These are phyloP conservation scores for Sula dactylatra DNA, from an alignment of 2,113 vertebrate genomes.

Conservation along the genomic window DNA sequence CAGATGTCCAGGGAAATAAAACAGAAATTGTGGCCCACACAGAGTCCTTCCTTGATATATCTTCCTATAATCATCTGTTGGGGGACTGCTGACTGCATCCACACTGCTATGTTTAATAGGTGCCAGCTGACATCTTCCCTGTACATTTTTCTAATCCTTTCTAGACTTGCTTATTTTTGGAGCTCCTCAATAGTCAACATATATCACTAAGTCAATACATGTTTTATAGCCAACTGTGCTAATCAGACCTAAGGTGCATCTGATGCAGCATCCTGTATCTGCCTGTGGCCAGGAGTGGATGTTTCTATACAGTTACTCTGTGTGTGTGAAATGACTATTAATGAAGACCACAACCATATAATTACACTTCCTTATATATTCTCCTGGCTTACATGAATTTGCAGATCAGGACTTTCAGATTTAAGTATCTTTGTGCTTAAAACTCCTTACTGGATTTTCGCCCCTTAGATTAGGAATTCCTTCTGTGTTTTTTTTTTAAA, in stretches of 20 bases:
- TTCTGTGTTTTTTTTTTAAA: not conserved
- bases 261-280: not conserved
- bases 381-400: not conserved
- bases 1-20: not conserved
- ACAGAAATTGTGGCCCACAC: not conserved
- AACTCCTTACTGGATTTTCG: not conserved
- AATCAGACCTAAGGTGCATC: not conserved
- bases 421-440: not conserved
- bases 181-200: not conserved
- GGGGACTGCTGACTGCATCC: not conserved
- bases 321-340: not conserved
- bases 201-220: not conserved
- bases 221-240: not conserved
- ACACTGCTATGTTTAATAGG: not conserved
- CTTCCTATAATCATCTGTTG: not conserved
- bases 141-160: not conserved
- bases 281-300: fast-evolving
- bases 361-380: not conserved
- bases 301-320: not conserved
- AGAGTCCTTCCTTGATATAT: not conserved
- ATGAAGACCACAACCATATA: not conserved
- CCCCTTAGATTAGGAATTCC: not conserved
- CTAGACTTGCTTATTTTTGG: not conserved
- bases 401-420: not conserved
- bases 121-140: not conserved